A percentile compares a stretch with the other conserved stretches of the same genome.
Evolutionary conservation across 2,113 vertebrate genomes (phyloP).

Genomic region (Cisticola juncidis): DNA sequence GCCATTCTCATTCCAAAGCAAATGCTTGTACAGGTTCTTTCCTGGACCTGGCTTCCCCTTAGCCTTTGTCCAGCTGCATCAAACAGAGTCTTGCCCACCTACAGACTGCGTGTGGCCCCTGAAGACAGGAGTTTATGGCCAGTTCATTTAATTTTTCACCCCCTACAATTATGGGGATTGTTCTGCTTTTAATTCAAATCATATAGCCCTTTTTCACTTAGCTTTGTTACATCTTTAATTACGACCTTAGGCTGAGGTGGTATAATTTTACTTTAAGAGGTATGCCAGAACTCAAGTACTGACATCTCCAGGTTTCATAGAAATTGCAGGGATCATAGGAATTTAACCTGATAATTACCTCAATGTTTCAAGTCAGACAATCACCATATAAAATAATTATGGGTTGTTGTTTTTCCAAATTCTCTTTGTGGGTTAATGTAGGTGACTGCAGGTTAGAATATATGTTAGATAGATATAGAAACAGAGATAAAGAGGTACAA

Average conservation of each 20-base stretch:
- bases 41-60: not conserved
- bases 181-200: constrained; percentile 6
- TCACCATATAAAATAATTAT: constrained; percentile 76
- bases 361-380: constrained; percentile 75
- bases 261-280: constrained; percentile 73
- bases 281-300: constrained; percentile 64
- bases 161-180: not conserved
- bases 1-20: not conserved
- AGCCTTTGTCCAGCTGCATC: not conserved
- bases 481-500: not conserved
- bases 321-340: constrained; percentile 81
- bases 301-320: constrained; percentile 68
- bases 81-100: not conserved
- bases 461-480: not conserved
- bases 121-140: not conserved
- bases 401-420: constrained; percentile 74
- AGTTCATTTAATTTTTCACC: not conserved
- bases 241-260: constrained; percentile 68
- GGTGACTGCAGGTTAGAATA: constrained; percentile 41
- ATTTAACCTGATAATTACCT: constrained; percentile 78
- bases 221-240: constrained; percentile 75
- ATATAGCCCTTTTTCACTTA: constrained; percentile 63
- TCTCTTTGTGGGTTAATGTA: constrained; percentile 55
- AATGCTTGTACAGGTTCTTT: not conserved
- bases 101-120: fast-evolving